A percentile compares a stretch with the other conserved stretches of the same genome.
These are phyloP conservation scores for Cebidichthys violaceus DNA, from an alignment of 2,113 vertebrate genomes.

Conservation along the genomic window DNA sequence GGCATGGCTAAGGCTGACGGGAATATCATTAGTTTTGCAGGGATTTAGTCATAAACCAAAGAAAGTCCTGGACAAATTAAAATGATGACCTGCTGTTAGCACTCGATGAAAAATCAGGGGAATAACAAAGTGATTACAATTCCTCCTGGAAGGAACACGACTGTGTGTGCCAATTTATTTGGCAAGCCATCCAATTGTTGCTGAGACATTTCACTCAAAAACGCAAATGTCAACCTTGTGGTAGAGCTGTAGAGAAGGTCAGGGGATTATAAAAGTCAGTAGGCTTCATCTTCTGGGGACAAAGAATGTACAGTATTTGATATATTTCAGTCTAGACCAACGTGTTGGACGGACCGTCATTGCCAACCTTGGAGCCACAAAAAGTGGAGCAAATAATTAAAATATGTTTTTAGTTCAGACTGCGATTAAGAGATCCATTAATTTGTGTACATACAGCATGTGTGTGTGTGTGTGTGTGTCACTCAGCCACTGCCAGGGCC, in stretches of 20 bases:
- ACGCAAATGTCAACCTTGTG: background rate
- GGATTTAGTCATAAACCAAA: background rate
- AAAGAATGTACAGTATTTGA: background rate
- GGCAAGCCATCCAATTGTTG: background rate
- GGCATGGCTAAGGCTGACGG: background rate
- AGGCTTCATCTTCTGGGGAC: background rate
- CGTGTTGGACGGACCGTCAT: background rate
- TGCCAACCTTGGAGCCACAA: background rate
- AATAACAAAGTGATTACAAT: background rate
- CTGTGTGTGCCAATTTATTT: background rate
- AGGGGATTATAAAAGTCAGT: background rate
- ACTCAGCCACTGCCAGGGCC: background rate
- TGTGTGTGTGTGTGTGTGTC: background rate
- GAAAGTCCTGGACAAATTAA: background rate
- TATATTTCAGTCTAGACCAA: background rate
- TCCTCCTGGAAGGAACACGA: background rate
- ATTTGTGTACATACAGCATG: background rate
- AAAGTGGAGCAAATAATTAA: background rate
- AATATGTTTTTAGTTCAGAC: background rate
- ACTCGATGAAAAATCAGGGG: background rate
- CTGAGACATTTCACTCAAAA: background rate
- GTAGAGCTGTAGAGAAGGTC: background rate
- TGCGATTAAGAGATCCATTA: background rate
- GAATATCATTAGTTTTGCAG: background rate
- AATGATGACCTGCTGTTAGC: background rate